Evolutionary conservation across 2,113 vertebrate genomes (phyloP), one percentile per base, ranked within the genome.

Genomic region (Trochalopteron elliotii): DNA sequence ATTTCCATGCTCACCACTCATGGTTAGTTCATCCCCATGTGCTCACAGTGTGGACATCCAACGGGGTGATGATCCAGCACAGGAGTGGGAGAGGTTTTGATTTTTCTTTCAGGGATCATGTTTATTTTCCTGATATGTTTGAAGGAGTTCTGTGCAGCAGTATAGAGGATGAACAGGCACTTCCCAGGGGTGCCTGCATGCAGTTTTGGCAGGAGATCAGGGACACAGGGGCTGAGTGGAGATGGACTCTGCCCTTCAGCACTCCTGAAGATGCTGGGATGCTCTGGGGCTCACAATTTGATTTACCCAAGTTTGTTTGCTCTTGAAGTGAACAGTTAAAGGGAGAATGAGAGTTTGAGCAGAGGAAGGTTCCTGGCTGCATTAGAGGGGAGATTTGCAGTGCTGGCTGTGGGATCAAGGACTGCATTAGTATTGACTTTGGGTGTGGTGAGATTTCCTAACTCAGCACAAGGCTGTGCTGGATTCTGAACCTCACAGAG

Each of bases 401-500:
- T 8, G 55, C 90, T 94, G 88, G 50, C 90, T 8, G 15, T 30
- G 56, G 61, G 22, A 59, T 40, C 2, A 6, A 49, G 91, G 72
- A 71, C 93, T 96, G 91, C 83, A 84, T 92, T 78, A 89, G 49
- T 55, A 91, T 84, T 91, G 93, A 91, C 83, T 91, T 90, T 60
- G 22, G 77, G 44, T 45, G 63, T 18, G 47, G 45, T 0, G 2
- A 63, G 64, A 72, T 65, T 80, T 65, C 92, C 71, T 17, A 42
- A 5, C 65, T 91, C 87, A 89, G 89, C 96, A 91, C 52, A 31
- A 68, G 89, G 61, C 52, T 28, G 1, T 5, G 42, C 89, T 68
- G 0, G 0, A 1, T 44, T 88, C 80, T 60, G 17, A 64, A 52
- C 57, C 76, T 42, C 11, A 1, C 65, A 57, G 16, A 42, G 14